Conservation (phyloP, 2,113 vertebrate species). For the Casuarius casuarius region DNA sequence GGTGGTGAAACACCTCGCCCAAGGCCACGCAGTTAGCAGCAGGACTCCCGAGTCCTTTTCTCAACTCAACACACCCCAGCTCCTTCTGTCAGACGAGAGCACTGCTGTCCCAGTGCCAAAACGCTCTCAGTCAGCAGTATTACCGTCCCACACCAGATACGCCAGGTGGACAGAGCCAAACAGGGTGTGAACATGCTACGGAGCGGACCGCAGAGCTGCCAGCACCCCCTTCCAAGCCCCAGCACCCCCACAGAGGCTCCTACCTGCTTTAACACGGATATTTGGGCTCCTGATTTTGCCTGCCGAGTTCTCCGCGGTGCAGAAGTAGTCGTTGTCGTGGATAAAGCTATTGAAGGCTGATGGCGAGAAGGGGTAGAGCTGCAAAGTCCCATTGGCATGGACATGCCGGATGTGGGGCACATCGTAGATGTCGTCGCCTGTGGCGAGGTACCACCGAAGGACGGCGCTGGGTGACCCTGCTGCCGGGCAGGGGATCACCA, state of each 20-base stretch:
- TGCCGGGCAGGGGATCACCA: constrained; percentile 97
- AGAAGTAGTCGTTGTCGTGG: constrained; percentile 99
- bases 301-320: constrained; percentile 96
- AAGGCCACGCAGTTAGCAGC: neutral
- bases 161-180: neutral
- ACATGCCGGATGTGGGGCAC: constrained; percentile 98
- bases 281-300: constrained; percentile 98
- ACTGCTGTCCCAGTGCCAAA: too few species aligned
- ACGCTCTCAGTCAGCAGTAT: neutral
- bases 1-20: neutral
- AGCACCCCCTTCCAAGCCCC: fast-evolving
- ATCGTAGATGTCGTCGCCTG: constrained; percentile 98
- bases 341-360: constrained; percentile 99
- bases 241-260: neutral
- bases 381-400: constrained; percentile 97
- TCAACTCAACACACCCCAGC: neutral
- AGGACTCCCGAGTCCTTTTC: neutral
- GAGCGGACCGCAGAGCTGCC: neutral
- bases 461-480: constrained; percentile 94
- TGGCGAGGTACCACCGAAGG: constrained; percentile 99
- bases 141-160: neutral
- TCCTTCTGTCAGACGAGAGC: neutral
- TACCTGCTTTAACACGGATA: constrained; percentile 98
- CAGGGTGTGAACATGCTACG: fast-evolving
- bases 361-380: constrained; percentile 97